phyloP scores from a whole-genome alignment of 2,888 invertebrate species.

The Horisme vitalbata region DNA sequence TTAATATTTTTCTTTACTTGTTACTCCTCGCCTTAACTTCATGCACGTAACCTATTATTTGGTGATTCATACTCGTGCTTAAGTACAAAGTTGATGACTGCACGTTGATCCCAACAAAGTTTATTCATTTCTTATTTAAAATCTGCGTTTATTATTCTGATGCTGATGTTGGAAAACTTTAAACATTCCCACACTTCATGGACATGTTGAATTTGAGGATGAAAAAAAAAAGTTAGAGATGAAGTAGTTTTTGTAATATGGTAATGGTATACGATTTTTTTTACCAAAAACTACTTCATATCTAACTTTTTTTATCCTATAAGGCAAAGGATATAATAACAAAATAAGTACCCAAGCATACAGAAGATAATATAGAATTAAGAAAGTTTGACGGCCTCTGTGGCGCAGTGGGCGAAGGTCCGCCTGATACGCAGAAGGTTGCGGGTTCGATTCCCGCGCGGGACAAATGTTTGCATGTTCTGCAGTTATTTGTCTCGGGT shows the following conservation, averaged over 20 bases:
- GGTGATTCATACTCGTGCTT: conserved; percentile 40
- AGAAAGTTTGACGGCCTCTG: too few relatives aligned
- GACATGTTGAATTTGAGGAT: conserved; percentile 2
- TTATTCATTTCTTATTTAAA: conserved; percentile 30
- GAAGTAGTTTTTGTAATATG: conserved; percentile 5
- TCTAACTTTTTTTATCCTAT: too few relatives aligned
- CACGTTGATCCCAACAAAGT: conserved; percentile 30
- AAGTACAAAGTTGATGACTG: conserved; percentile 33
- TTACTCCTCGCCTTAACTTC: conserved; percentile 17
- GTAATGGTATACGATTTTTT: too few relatives aligned
- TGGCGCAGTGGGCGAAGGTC: too few relatives aligned
- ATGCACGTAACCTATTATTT: conserved; percentile 35
- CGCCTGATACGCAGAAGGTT: too few relatives aligned
- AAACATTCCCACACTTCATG: conserved; percentile 1
- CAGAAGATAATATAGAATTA: too few relatives aligned
- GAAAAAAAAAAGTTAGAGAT: conserved; percentile 8
- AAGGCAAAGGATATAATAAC: too few relatives aligned
- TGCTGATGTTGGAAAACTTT: conserved; percentile 23
- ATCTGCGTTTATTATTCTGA: conserved; percentile 27
- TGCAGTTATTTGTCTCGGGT: too few relatives aligned
- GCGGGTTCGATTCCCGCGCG: too few relatives aligned
- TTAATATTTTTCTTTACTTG: background rate
- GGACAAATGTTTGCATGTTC: too few relatives aligned
- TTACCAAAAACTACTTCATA: too few relatives aligned
- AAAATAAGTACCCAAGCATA: too few relatives aligned